phyloP scores from a whole-genome alignment of 1,140 invertebrate genomes.

The Drosophila baimaii region DNA sequence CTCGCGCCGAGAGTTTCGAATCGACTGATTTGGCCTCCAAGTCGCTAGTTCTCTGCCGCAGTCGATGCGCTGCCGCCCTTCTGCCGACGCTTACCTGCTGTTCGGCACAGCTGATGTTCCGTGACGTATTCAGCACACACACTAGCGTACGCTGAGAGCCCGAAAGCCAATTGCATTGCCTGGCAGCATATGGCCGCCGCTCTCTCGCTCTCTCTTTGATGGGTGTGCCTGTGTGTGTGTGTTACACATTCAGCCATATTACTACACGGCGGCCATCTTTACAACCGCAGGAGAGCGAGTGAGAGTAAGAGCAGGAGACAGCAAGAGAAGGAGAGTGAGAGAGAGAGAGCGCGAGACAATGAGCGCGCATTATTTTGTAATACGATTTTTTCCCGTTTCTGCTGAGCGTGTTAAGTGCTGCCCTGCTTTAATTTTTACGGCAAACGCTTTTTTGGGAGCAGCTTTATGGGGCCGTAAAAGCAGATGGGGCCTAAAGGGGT shows the following conservation, averaged over 20 bases:
- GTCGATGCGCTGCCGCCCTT: slow-evolving; percentile 17
- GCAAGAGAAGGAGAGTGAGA: slow-evolving; percentile 22
- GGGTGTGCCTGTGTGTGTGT: slow-evolving; percentile 32
- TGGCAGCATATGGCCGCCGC: slow-evolving; percentile 58
- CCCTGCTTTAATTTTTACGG: slow-evolving; percentile 74
- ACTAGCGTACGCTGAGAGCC: slow-evolving; percentile 7
- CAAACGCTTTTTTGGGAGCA: slow-evolving; percentile 66
- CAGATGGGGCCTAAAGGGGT: slow-evolving; percentile 41
- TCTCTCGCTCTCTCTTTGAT: slow-evolving; percentile 24
- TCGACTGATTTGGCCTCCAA: slow-evolving; percentile 52
- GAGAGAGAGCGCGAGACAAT: slow-evolving; percentile 24
- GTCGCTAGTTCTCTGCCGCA: neutral
- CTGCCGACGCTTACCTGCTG: slow-evolving; percentile 60
- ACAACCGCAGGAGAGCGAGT: slow-evolving; percentile 58
- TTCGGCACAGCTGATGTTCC: slow-evolving; percentile 71
- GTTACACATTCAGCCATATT: slow-evolving; percentile 74
- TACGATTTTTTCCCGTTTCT: slow-evolving; percentile 51
- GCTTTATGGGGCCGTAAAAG: slow-evolving; percentile 49
- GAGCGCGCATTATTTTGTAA: slow-evolving; percentile 74
- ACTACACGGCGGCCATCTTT: slow-evolving; percentile 78
- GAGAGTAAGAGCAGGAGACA: slow-evolving; percentile 3
- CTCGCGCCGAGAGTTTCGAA: slow-evolving; percentile 18
- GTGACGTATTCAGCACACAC: slow-evolving; percentile 67
- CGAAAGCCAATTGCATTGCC: slow-evolving; percentile 76
- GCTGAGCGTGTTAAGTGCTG: slow-evolving; percentile 65